phyloP scores from a whole-genome alignment of 2,888 invertebrate genomes.

The Noctua janthina region DNA sequence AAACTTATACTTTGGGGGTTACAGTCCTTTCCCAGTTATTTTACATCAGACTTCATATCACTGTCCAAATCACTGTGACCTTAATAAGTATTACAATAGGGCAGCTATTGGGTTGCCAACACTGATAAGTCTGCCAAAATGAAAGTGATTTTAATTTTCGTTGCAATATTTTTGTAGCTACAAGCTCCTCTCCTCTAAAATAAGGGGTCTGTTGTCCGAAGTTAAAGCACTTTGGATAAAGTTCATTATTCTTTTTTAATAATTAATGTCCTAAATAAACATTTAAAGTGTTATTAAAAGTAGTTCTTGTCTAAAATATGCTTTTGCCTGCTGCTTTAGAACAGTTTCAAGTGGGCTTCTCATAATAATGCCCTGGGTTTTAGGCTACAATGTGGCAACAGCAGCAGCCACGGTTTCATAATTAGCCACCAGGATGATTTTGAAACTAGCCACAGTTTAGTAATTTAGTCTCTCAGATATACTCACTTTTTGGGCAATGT shows the following conservation, averaged over 20 bases:
- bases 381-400: background rate
- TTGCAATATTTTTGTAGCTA: background rate
- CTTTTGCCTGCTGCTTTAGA: too few relatives aligned
- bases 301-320: too few relatives aligned
- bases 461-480: background rate
- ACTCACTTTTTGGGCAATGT: constrained; percentile 80
- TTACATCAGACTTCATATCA: background rate
- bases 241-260: background rate
- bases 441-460: background rate
- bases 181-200: background rate
- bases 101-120: background rate
- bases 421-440: background rate
- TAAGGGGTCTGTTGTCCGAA: background rate
- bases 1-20: background rate
- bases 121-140: background rate
- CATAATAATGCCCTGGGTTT: background rate
- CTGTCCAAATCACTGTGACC: background rate
- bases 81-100: background rate
- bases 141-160: background rate
- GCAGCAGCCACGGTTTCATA: background rate
- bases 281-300: too few relatives aligned
- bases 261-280: background rate
- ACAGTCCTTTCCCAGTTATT: background rate
- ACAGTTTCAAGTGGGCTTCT: background rate
- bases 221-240: background rate